phyloP scores from a whole-genome alignment of 1,140 invertebrate species.

The Drosophila insularis region DNA sequence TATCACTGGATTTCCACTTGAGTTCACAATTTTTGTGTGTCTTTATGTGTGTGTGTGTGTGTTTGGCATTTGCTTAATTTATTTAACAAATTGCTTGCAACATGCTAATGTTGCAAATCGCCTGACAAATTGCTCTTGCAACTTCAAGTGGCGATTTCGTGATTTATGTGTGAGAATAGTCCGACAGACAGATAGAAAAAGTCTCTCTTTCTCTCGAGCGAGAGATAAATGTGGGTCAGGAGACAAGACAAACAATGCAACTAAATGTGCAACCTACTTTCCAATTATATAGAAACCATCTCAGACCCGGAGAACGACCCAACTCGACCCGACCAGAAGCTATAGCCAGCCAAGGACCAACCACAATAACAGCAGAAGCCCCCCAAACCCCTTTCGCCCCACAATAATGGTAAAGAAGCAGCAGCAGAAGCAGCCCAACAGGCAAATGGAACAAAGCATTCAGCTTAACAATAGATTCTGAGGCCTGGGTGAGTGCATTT shows the following conservation, averaged over 20 bases:
- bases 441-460: slow-evolving; percentile 40
- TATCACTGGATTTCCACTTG: slow-evolving; percentile 74
- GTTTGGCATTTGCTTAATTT: slow-evolving; percentile 64
- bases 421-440: slow-evolving; percentile 14
- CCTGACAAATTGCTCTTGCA: slow-evolving; percentile 65
- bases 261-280: slow-evolving; percentile 78
- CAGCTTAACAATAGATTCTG: slow-evolving; percentile 29
- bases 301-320: slow-evolving; percentile 8
- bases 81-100: slow-evolving; percentile 58
- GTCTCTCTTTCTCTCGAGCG: no score
- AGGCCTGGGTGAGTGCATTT: slow-evolving; percentile 71
- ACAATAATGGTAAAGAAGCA: not conserved
- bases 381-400: no score
- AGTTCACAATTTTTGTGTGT: slow-evolving; percentile 22
- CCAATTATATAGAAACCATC: slow-evolving; percentile 48
- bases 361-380: slow-evolving; percentile 29
- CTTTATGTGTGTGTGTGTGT: slow-evolving; percentile 28
- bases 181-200: not conserved
- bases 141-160: slow-evolving; percentile 39
- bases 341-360: slow-evolving; percentile 6
- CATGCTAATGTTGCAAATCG: slow-evolving; percentile 63
- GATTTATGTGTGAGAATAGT: slow-evolving; percentile 48
- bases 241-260: slow-evolving; percentile 49
- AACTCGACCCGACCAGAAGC: slow-evolving; percentile 32
- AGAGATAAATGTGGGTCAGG: slow-evolving; percentile 54